Base-by-base conservation (phyloP, 2,888 invertebrate genomes). In the Limnephilus marmoratus region DNA sequence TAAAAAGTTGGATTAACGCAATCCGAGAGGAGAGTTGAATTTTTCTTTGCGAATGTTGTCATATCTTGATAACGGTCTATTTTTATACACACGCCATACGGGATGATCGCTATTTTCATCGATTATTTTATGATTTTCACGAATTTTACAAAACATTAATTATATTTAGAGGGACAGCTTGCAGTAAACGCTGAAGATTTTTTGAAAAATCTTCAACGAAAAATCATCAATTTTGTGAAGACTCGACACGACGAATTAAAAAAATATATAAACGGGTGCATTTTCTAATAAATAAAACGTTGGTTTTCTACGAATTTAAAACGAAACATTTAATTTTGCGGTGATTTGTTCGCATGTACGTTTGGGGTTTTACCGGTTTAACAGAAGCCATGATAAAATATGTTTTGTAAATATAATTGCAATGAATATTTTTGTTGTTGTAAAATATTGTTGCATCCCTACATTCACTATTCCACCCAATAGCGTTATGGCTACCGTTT, bases 61-160 rank as follows among this genome's bases (percentile, higher is more conserved):
- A 45, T 86, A 86, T 49, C 49, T 49, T 29, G 86, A 86, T 45
- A 41, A 29, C 86, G 86, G 29, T 49, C 49, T 86, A 86, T 86
- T 86, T 86, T 86, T 86, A 86, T 86, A 45, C 45, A 45, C 37
- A 86, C 15, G 45, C 45, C 68, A 2, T 24, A 45, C n/a, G 86
- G 86, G 45, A 53, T 86, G 18, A 37, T 83, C 86, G 45, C 45
- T 11, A 41, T 86, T 37, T 49, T 86, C 49, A 86, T 49, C 45
- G 41, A 45, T 86, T 86, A 68, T 86, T 86, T 86, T 83, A 83
- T 83, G 83, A 41, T 83, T 83, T 83, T 83, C 83, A 41, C 83
- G 37, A 34, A 7, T 83, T 83, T 34, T 68, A 24, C 68, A 18
- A 2, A 53, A 24, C 5, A 68, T n/a, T 9, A 68, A 68, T 24